A percentile compares a stretch with the other conserved stretches of the same genome.
Conservation (phyloP, 1,140 invertebrate genomes). For the Ceratosolen solmsi region DNA sequence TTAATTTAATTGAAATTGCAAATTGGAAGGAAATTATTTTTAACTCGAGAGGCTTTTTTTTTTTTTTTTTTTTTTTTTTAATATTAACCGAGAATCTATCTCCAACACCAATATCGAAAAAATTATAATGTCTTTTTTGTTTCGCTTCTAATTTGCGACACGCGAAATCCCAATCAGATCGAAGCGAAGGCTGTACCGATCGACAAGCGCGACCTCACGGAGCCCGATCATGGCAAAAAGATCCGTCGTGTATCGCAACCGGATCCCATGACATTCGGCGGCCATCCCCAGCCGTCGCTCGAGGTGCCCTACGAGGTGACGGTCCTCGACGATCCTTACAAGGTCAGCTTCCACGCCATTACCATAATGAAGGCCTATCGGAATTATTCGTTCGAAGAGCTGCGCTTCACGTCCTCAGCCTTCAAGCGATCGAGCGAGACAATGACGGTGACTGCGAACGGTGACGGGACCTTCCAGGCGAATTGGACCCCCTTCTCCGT, state of each 20-base stretch:
- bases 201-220: slow-evolving; percentile 77
- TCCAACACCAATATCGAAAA: no score
- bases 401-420: slow-evolving; percentile 86
- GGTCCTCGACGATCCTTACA: slow-evolving; percentile 89
- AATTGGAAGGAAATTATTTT: no score
- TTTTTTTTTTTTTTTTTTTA: no score
- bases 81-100: no score
- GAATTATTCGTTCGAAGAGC: slow-evolving; percentile 96
- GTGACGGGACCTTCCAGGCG: slow-evolving; percentile 90
- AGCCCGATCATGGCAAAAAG: slow-evolving; percentile 73
- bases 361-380: slow-evolving; percentile 95
- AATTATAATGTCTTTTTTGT: no score
- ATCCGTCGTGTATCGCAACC: slow-evolving; percentile 77
- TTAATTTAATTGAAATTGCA: no score
- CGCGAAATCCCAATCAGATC: no score
- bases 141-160: no score
- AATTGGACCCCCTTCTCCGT: slow-evolving; percentile 94
- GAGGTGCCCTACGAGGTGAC: slow-evolving; percentile 90
- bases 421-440: slow-evolving; percentile 85
- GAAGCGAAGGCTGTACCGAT: slow-evolving; percentile 84
- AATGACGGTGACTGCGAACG: slow-evolving; percentile 87
- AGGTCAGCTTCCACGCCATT: slow-evolving; percentile 95
- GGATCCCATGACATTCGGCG: slow-evolving; percentile 82
- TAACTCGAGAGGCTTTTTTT: no score
- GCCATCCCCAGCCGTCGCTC: slow-evolving; percentile 80